Base-by-base conservation (phyloP, 2,113 vertebrate species). In the Phylloscopus whistleri region DNA sequence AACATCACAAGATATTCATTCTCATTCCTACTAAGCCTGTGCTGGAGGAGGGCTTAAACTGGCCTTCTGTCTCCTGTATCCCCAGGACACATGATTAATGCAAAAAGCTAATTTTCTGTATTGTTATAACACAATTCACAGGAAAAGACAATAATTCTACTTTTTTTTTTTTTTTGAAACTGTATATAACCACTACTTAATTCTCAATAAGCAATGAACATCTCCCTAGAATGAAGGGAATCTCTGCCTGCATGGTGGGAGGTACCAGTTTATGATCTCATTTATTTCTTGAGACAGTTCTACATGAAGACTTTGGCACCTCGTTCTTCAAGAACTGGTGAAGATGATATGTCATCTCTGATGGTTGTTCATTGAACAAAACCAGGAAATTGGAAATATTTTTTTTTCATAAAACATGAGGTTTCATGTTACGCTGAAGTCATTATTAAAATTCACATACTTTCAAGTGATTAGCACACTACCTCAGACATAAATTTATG, bases 371-470 rank as follows among this genome's bases (percentile, higher is more conserved):
- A 87, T 11, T 86, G 87, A 94, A 81, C 76, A 90, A 89, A 90
- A 91, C 66, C 41, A 58, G 49, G 8, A 43, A 76, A 75, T 24
- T 20, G 13, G 41, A 81, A 81, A 79, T 55, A 56, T 18, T 17
- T 35, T 43, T 84, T 89, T 88, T 90, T 46, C 46, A 30, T 72
- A 35, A 85, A 93, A 89, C 73, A 27, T 33, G 80, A 79, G 27
- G 89, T 92, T 79, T 43, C 23, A 84, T 41, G 24, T 27, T 76
- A 81, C 16, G 26, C 21, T 83, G 46, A 93, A 87, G 31, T 94
- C 31, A 88, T 75, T 91, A 88, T 87, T 92, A 60, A 86, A 89
- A 92, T 90, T 89, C 67, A 77, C 64, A 66, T 26, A 69, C 19
- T 48, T 92, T 86, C 76, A 92, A 43, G 55, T 44, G 83, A 95